Evolutionary conservation across 2,888 invertebrate genomes (phyloP).

Genomic region (Mystacides longicornis): DNA sequence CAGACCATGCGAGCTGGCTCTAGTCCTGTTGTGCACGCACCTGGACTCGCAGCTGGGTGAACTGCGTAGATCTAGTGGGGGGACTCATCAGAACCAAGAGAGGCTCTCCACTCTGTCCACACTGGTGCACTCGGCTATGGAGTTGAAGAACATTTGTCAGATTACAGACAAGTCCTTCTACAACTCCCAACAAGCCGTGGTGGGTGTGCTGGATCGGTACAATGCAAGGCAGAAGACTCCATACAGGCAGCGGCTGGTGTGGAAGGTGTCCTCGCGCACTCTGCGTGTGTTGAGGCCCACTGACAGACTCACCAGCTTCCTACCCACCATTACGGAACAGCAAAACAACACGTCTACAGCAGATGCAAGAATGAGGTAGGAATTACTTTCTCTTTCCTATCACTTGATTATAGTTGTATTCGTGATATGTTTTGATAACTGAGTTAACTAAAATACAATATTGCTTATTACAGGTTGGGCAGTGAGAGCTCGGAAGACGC

Average conservation of each 20-base stretch:
- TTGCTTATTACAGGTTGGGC: constrained; percentile 46
- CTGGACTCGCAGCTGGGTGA: constrained; percentile 36
- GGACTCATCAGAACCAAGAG: constrained; percentile 30
- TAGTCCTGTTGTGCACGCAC: constrained; percentile 68
- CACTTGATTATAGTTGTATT: no score
- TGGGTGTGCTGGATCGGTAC: constrained; percentile 60
- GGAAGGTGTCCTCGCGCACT: constrained; percentile 69
- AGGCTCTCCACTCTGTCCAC: constrained; percentile 41
- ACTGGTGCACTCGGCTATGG: constrained; percentile 62
- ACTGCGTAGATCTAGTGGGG: background rate
- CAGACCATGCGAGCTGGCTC: constrained; percentile 66
- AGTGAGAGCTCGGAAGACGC: constrained; percentile 48
- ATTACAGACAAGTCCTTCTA: constrained; percentile 61
- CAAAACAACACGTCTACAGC: constrained; percentile 30
- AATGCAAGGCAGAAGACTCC: constrained; percentile 62
- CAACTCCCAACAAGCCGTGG: constrained; percentile 54
- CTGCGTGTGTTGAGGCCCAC: constrained; percentile 65
- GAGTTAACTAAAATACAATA: background rate
- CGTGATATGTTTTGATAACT: background rate
- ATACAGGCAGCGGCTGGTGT: constrained; percentile 66
- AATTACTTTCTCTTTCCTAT: background rate
- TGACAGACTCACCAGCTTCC: constrained; percentile 61
- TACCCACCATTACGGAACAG: constrained; percentile 71
- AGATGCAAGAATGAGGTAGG: background rate
- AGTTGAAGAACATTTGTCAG: constrained; percentile 64